A percentile compares a stretch with the other conserved stretches of the same genome.
Conservation (phyloP, 2,113 vertebrate genomes). For the Chelonoidis abingdonii region DNA sequence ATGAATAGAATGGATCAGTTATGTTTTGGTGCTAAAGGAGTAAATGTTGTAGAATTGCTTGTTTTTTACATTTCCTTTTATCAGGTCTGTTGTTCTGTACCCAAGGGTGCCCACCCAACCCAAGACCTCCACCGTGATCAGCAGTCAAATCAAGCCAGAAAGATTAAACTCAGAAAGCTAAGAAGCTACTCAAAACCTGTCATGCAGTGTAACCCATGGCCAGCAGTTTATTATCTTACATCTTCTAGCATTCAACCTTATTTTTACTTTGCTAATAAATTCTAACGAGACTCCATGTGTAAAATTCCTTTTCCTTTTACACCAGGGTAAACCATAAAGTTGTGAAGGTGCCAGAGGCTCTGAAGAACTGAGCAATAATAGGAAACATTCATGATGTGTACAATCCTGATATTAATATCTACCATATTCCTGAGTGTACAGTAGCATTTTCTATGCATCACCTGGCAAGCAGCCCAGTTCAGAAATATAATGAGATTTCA, state of each 20-base stretch:
- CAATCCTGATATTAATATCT: slow-evolving; percentile 40
- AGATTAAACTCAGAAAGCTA: not conserved
- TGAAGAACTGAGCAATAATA: slow-evolving; percentile 66
- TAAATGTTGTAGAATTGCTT: not conserved
- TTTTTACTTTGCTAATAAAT: slow-evolving; percentile 46
- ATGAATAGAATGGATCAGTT: not conserved
- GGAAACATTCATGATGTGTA: slow-evolving; percentile 29
- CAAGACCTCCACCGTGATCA: not conserved
- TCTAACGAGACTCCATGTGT: slow-evolving; percentile 7
- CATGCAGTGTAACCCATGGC: slow-evolving; percentile 22
- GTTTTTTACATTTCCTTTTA: not conserved
- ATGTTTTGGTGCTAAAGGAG: not conserved
- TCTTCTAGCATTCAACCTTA: slow-evolving; percentile 44
- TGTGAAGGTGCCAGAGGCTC: slow-evolving; percentile 22
- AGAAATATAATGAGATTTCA: slow-evolving; percentile 52
- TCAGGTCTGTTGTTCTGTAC: not conserved
- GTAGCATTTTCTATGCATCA: slow-evolving; percentile 43
- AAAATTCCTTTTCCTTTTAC: slow-evolving; percentile 64
- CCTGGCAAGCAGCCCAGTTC: slow-evolving; percentile 46
- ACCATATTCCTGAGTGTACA: slow-evolving; percentile 60
- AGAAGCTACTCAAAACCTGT: slow-evolving; percentile 1
- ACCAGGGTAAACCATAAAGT: slow-evolving; percentile 54
- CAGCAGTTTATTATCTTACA: slow-evolving; percentile 56
- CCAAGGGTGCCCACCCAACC: not conserved
- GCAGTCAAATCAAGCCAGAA: slow-evolving; percentile 12